phyloP scores from a whole-genome alignment of 1,140 invertebrate genomes.

The Drosophila murphyi region DNA sequence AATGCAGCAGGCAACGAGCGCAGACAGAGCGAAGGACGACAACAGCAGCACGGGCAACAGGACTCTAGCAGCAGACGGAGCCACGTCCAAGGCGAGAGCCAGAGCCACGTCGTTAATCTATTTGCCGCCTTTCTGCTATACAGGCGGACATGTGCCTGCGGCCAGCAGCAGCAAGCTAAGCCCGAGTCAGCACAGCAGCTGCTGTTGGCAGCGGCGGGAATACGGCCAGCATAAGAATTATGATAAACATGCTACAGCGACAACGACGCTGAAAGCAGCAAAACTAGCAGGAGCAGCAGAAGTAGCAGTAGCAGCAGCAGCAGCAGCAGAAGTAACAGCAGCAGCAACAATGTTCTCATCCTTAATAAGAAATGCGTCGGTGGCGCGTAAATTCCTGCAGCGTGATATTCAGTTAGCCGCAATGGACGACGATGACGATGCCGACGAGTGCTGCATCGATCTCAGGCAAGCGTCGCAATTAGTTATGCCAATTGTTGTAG shows the following conservation, averaged over 20 bases:
- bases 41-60: slow-evolving; percentile 19
- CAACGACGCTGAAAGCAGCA: slow-evolving; percentile 55
- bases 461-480: slow-evolving; percentile 77
- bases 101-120: slow-evolving; percentile 83
- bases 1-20: slow-evolving; percentile 26
- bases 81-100: slow-evolving; percentile 71
- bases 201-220: slow-evolving; percentile 45
- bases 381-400: slow-evolving; percentile 64
- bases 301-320: slow-evolving; percentile 21
- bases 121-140: slow-evolving; percentile 83
- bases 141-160: slow-evolving; percentile 81
- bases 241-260: slow-evolving; percentile 76
- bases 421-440: slow-evolving; percentile 21
- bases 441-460: slow-evolving; percentile 52
- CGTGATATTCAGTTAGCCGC: slow-evolving; percentile 63
- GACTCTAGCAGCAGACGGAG: slow-evolving; percentile 40
- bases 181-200: slow-evolving; percentile 10
- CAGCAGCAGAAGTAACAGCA: slow-evolving; percentile 32
- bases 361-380: slow-evolving; percentile 6
- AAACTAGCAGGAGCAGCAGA: slow-evolving; percentile 20
- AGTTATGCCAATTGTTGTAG: slow-evolving; percentile 79
- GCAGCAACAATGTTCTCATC: slow-evolving; percentile 15
- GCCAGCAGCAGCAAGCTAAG: slow-evolving; percentile 18
- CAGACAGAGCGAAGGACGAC: slow-evolving; percentile 43
- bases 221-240: slow-evolving; percentile 75